These are phyloP conservation scores for Cotesia congregata DNA, from an alignment of 2,888 invertebrate genomes.

Conservation along the genomic window DNA sequence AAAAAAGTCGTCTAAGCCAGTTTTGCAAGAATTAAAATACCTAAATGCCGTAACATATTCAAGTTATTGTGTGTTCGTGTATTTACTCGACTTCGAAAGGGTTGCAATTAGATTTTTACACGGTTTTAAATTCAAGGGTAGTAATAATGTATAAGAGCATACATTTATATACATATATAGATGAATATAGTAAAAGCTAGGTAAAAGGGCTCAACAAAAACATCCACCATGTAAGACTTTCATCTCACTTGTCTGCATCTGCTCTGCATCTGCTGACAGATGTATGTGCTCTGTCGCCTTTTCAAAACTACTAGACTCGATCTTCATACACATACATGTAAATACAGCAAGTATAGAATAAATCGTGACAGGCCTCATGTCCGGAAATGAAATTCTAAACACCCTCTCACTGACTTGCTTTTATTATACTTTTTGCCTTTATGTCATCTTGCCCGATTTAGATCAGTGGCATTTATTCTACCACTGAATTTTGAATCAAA, in stretches of 20 bases:
- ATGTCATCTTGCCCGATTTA: background rate
- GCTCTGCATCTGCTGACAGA: conserved; percentile 67
- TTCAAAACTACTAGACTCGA: conserved; percentile 1
- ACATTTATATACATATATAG: background rate
- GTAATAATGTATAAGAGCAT: background rate
- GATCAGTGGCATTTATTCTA: background rate
- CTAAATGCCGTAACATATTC: background rate
- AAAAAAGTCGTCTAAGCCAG: background rate
- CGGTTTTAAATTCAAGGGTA: background rate
- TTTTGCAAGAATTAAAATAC: background rate
- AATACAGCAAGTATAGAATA: background rate
- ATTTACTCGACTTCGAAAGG: background rate
- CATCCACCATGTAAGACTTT: conserved; percentile 10
- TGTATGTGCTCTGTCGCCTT: conserved; percentile 47
- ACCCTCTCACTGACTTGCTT: conserved; percentile 54
- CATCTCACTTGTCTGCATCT: conserved; percentile 55
- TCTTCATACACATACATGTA: conserved; percentile 4
- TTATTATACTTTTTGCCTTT: background rate
- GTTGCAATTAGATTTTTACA: background rate
- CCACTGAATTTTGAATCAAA: background rate
- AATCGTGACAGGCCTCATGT: conserved; percentile 48
- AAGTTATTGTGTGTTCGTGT: background rate
- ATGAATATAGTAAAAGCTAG: background rate
- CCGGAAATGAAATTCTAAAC: conserved; percentile 69
- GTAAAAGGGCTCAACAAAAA: conserved; percentile 3